Percentiles rank a stretch among this genome's conserved stretches.
Evolutionary conservation across 2,797 vertebrate species (phyloP).

Genomic region (Podarcis lilfordi): DNA sequence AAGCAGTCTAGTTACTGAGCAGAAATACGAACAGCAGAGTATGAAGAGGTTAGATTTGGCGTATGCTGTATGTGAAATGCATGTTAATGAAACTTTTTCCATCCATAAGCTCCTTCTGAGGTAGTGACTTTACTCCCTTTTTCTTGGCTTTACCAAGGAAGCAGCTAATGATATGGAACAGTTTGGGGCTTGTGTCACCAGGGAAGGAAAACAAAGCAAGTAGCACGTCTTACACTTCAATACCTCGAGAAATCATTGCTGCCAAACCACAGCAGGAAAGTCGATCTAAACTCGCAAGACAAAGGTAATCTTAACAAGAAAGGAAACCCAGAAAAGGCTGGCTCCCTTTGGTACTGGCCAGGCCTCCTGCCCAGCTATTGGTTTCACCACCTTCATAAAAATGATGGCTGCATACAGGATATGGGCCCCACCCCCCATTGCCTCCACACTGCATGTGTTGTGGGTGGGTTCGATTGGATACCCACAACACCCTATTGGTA

Average conservation of each 20-base stretch:
- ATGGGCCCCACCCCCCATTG: too few species aligned
- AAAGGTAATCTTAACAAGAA: neutral
- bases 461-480: too few species aligned
- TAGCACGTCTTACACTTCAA: constrained; percentile 8
- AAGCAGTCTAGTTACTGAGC: neutral
- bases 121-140: constrained; percentile 37
- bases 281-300: neutral
- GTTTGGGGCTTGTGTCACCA: constrained; percentile 15
- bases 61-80: constrained; percentile 26
- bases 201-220: constrained; percentile 16
- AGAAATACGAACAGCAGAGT: neutral
- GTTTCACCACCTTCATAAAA: too few species aligned
- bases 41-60: constrained; percentile 24
- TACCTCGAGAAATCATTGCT: constrained; percentile 32
- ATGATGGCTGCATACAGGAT: too few species aligned
- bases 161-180: neutral
- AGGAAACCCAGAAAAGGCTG: constrained; percentile 1
- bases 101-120: constrained; percentile 28
- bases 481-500: too few species aligned
- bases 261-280: constrained; percentile 16
- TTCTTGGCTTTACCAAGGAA: constrained; percentile 34
- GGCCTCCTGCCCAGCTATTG: neutral
- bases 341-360: neutral
- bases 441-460: too few species aligned
- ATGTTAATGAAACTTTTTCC: constrained; percentile 45